A percentile compares a stretch with the other conserved stretches of the same genome.
Evolutionary conservation across 2,888 invertebrate species (phyloP).

Genomic region (Zonitis immaculata): DNA sequence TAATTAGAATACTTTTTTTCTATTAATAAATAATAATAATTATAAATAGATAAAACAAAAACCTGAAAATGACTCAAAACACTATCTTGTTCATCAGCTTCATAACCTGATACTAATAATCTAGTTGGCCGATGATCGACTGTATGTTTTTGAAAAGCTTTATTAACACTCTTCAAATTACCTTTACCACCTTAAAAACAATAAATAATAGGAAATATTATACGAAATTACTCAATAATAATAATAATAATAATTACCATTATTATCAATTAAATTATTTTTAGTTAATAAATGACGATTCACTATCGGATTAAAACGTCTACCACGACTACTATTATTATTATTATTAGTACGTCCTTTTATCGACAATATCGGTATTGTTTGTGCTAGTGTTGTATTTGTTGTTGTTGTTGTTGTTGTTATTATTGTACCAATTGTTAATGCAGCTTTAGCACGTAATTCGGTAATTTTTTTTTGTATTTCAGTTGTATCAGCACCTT

Average conservation of each 20-base stretch:
- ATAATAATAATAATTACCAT: slow-evolving; percentile 5
- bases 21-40: no score
- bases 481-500: slow-evolving; percentile 81
- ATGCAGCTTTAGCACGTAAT: slow-evolving; percentile 55
- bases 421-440: slow-evolving; percentile 8
- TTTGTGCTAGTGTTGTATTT: no score
- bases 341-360: slow-evolving; percentile 30
- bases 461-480: slow-evolving; percentile 73
- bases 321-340: slow-evolving; percentile 47
- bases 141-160: slow-evolving; percentile 51
- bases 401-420: neutral
- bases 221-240: neutral
- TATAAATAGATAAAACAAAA: slow-evolving; percentile 42
- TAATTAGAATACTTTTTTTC: no score
- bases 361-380: no score
- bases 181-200: slow-evolving; percentile 26
- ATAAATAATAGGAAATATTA: neutral
- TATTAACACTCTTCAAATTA: slow-evolving; percentile 29
- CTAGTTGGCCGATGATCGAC: slow-evolving; percentile 84
- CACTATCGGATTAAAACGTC: slow-evolving; percentile 38
- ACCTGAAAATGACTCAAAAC: slow-evolving; percentile 82
- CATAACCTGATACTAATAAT: slow-evolving; percentile 82
- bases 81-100: slow-evolving; percentile 74
- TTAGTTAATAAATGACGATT: slow-evolving; percentile 43
- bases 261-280: slow-evolving; percentile 41